Conservation (phyloP, 2,113 vertebrate species). For the Cyphomyrus discorhynchus region DNA sequence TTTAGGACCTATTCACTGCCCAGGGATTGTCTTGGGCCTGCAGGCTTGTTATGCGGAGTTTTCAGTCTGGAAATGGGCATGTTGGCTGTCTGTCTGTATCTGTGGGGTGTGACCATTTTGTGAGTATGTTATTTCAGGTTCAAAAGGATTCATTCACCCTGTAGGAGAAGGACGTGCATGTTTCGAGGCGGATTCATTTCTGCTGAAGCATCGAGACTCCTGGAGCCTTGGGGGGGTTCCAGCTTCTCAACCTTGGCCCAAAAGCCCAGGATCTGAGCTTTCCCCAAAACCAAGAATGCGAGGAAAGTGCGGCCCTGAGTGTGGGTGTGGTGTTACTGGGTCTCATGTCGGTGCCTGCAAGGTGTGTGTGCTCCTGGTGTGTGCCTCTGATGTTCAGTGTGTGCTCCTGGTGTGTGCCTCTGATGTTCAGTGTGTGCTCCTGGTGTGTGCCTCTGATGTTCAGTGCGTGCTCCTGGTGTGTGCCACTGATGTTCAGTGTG, state of each 20-base stretch:
- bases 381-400: background rate
- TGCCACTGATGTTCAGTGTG: background rate
- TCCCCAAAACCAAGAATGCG: background rate
- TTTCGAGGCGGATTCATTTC: background rate
- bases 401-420: background rate
- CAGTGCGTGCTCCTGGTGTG: background rate
- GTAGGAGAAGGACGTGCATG: background rate
- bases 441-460: background rate
- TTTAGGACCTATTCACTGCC: background rate
- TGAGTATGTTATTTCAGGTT: background rate
- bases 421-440: background rate
- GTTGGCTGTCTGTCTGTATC: background rate
- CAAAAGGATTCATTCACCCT: background rate
- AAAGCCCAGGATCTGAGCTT: background rate
- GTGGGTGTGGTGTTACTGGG: background rate
- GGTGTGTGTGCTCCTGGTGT: background rate
- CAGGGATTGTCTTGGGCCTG: background rate
- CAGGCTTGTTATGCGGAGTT: background rate
- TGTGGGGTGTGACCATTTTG: background rate
- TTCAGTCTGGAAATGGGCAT: background rate
- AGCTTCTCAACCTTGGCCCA: background rate
- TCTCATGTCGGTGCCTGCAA: background rate
- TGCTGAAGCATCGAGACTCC: background rate
- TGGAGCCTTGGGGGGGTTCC: background rate
- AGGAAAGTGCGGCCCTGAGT: background rate